Evolutionary conservation across 2,888 invertebrate species (phyloP), one percentile per base, ranked within the genome.

Genomic region (Aphidius colemani): DNA sequence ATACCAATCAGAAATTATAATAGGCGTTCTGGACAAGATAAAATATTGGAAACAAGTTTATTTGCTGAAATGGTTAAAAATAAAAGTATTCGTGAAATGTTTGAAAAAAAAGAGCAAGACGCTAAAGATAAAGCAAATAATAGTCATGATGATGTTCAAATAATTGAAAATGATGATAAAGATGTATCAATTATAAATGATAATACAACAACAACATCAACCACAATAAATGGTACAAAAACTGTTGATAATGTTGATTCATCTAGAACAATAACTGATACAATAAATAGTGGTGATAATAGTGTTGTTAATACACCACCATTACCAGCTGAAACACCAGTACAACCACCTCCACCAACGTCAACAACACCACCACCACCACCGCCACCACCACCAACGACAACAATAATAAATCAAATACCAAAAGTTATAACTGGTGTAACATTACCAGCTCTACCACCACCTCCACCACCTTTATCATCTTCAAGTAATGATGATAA

Each of bases 11-110:
- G 75, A 0, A 79, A 78, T 2, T 75, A 80, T 13, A 79, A 81
- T 69, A 70, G 80, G 45, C 64, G 80, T 11, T 5, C 5, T 30
- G 75, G 73, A 7, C 77, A 90, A 70, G 90, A 92, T 74, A 95
- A 94, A 80, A 93, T 77, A 91, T 91, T 61, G 93, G 94, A n/a
- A 73, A 95, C 95, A 7, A 94, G 94, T 78, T 85, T 95, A 9
- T 95, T 95, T 79, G 95, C 95, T 0, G 94, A 95, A 82, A 85
- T 95, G 66, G 93, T 95, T 10, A 94, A 94, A 77, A 92, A 93
- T 76, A 89, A 90, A 71, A 92, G 92, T 71, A 92, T 92, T 85
- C 86, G 93, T 7, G 91, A 92, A 65, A 86, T 92, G 80, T 93
- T 92, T 61, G 81, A 87, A 65, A 86, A 88, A 82, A 91, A 89